Evolutionary conservation across 1,140 invertebrate species (phyloP), one percentile per base, ranked within the genome.

Genomic region (Drosophila albomicans): DNA sequence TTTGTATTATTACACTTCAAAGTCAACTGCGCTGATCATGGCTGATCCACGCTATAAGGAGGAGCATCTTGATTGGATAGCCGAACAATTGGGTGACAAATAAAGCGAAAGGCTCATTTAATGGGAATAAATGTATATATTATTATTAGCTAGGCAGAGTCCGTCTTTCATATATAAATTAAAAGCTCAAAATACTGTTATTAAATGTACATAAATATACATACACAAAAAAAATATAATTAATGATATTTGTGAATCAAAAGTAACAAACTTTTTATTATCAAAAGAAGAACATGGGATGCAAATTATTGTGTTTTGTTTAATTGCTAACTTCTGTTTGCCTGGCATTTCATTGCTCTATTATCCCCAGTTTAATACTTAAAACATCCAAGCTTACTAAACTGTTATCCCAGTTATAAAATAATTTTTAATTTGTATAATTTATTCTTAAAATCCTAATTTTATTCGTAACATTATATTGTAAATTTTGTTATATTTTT

Each of bases 1-100:
- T 11, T 93, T 95, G 57, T 96, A 96, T 92, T 96, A 96, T 91
- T 96, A 96, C 76, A 94, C 94, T 65, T 96, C 95, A 91, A 96
- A 96, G 91, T 94, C 95, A 75, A 95, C 96, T 30, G 94, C 95
- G 1, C 85, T 96, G 45, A 93, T 94, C 70, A 95, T 96, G 56
- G 95, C 95, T 72, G 96, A 96, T 93, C 96, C 95, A 5, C 93
- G 95, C 64, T 96, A 96, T 82, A 88, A 86, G 56, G 96, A 96
- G 79, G 95, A 96, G 91, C 95, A 95, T 76, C 94, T 96, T 4
- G 94, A 94, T 72, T 96, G 95, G 95, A 94, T 96, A 69, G 94
- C 95, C 52, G 94, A 94, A 49, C 94, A 95, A 58, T 59, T 92
- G 62, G 91, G 80, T 28, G 71, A 92, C 75, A 90, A 92, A 76